Evolutionary conservation across 1,140 invertebrate genomes (phyloP).

Genomic region (Leptinotarsa lineolata): DNA sequence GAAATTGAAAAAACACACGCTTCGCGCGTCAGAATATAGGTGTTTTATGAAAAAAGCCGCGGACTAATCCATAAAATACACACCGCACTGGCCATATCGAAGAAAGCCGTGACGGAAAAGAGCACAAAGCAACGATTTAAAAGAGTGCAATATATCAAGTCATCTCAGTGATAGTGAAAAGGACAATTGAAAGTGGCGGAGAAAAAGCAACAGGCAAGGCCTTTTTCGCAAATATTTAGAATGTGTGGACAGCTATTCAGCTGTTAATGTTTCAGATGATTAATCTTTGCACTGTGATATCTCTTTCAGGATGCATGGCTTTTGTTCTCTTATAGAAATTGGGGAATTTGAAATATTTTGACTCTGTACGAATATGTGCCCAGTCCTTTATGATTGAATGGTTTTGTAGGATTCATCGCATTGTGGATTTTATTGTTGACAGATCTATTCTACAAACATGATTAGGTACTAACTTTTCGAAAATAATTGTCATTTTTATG

Average conservation of each 20-base stretch:
- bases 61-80: slow-evolving; percentile 30
- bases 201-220: slow-evolving; percentile 30
- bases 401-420: slow-evolving; percentile 5
- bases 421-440: neutral
- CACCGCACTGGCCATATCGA: slow-evolving; percentile 34
- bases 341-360: slow-evolving; percentile 28
- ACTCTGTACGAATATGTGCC: slow-evolving; percentile 23
- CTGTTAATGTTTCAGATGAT: slow-evolving; percentile 34
- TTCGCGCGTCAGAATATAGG: slow-evolving; percentile 13
- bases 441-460: neutral
- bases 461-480: too few species aligned
- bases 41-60: slow-evolving; percentile 18
- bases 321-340: slow-evolving; percentile 18
- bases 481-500: too few species aligned
- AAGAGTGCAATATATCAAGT: slow-evolving; percentile 31
- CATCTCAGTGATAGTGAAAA: slow-evolving; percentile 7
- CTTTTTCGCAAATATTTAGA: slow-evolving; percentile 38
- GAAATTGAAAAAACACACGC: slow-evolving; percentile 12
- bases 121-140: slow-evolving; percentile 27
- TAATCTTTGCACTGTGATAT: slow-evolving; percentile 33
- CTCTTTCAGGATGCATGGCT: slow-evolving; percentile 16
- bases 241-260: slow-evolving; percentile 40
- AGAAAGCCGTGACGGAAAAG: slow-evolving; percentile 23
- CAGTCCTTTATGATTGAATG: neutral
- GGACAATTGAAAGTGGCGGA: slow-evolving; percentile 30